phyloP scores from a whole-genome alignment of 2,113 vertebrate genomes.

The Onychostoma macrolepis region DNA sequence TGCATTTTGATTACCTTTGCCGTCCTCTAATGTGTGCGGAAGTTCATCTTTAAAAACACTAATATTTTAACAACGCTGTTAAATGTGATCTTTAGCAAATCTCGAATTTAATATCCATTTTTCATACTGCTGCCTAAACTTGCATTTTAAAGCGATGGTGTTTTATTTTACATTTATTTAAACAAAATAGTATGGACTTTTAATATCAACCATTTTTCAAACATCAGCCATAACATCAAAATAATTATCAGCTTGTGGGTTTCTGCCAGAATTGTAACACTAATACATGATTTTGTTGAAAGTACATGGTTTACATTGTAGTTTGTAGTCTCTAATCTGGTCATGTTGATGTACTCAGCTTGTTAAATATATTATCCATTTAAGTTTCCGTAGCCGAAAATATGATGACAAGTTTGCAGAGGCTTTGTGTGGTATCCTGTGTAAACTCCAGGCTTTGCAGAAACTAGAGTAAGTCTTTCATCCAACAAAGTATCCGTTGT shows the following conservation, averaged over 20 bases:
- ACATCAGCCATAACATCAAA: background rate
- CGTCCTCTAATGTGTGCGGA: background rate
- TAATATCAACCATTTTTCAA: background rate
- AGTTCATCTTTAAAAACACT: background rate
- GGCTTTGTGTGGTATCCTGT: constrained; percentile 79
- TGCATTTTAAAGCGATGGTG: background rate
- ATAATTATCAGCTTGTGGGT: background rate
- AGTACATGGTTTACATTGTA: background rate
- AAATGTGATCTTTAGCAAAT: background rate
- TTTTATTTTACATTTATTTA: background rate
- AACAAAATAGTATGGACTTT: background rate
- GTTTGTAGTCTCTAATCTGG: background rate
- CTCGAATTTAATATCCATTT: background rate
- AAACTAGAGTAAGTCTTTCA: constrained; percentile 81
- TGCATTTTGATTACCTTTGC: background rate
- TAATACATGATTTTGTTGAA: background rate
- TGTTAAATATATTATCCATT: constrained; percentile 43
- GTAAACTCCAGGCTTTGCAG: constrained; percentile 74
- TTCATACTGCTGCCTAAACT: background rate
- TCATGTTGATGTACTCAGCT: background rate
- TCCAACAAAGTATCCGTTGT: background rate
- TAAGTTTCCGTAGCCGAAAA: constrained; percentile 86
- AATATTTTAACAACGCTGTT: background rate
- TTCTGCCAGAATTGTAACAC: background rate
- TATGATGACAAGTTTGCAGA: constrained; percentile 84